Base-by-base conservation (phyloP, 2,888 invertebrate species). In the Sarcophaga carnaria region DNA sequence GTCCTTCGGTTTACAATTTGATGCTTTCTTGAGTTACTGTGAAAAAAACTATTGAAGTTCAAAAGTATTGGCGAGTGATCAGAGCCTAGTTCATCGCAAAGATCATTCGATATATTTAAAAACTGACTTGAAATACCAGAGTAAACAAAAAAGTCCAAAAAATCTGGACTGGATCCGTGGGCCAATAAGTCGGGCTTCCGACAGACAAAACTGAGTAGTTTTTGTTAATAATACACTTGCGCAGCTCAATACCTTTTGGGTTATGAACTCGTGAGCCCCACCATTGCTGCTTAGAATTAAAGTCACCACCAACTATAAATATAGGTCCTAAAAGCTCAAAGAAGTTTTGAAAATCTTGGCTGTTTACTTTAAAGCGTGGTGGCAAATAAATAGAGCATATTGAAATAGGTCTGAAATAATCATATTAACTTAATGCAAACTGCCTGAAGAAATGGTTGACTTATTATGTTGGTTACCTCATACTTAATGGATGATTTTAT, bases 401-500 rank as follows among this genome's bases (percentile, higher is more conserved):
- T 4, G 77, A 22, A 49, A 76, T 27, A 54, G 64, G 25, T 12
- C 37, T 37, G 8, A 22, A 60, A 59, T 59, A 17, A 47, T n/a
- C 71, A 76, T 27, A 22, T 63, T 45, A 86, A 64, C 66, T 79
- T 82, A 14, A 86, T 62, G 12, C 82, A 27, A 5, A 66, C 70
- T 17, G 75, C 70, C 64, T 83, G 83, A 8, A 86, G 27, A 54
- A 45, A 72, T 4, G 60, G 47, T 37, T 60, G n/a, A 37, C 20
- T 11, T 47, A 80, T 67, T 66, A 45, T n/a, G 14, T 74, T 67
- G 6, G 45, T 25, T 47, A 78, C 60, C 72, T 70, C 64, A 25
- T 83, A 77, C 76, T 76, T 83, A 14, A 85, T 25, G 47, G 14
- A 22, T 59, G 47, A 70, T 71, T 80, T 88, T n/a, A 77, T 84